Conservation (phyloP, 2,797 vertebrate genomes). For the Gallinago solitaria region DNA sequence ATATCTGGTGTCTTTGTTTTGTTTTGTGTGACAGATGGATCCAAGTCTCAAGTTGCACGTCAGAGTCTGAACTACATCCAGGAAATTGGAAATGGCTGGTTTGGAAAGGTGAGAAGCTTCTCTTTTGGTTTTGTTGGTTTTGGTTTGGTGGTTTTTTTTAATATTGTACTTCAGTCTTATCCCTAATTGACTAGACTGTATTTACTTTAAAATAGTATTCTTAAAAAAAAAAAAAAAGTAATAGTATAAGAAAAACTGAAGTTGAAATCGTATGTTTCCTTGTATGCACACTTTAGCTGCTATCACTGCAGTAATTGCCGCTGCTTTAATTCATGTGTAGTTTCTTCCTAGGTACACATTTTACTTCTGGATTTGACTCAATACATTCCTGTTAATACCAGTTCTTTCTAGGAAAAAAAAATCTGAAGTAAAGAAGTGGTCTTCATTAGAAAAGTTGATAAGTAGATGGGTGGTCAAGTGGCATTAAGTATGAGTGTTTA, state of each 20-base stretch:
- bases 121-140: background rate
- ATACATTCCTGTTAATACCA: background rate
- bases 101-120: slow-evolving; percentile 89
- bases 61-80: slow-evolving; percentile 97
- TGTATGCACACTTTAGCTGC: background rate
- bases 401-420: background rate
- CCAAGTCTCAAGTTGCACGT: slow-evolving; percentile 87
- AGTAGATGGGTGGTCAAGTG: background rate
- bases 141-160: background rate
- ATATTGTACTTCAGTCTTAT: background rate
- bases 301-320: background rate
- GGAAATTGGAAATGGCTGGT: slow-evolving; percentile 96
- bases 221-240: background rate
- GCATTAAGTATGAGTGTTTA: slow-evolving; percentile 75
- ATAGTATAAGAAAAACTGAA: background rate
- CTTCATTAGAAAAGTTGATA: background rate
- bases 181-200: background rate
- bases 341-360: background rate
- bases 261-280: background rate
- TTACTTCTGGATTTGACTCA: background rate
- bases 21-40: slow-evolving; percentile 80
- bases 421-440: background rate
- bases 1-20: background rate
- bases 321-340: background rate
- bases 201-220: background rate